phyloP scores from a whole-genome alignment of 2,113 vertebrate species.

The Vanacampus margaritifer region DNA sequence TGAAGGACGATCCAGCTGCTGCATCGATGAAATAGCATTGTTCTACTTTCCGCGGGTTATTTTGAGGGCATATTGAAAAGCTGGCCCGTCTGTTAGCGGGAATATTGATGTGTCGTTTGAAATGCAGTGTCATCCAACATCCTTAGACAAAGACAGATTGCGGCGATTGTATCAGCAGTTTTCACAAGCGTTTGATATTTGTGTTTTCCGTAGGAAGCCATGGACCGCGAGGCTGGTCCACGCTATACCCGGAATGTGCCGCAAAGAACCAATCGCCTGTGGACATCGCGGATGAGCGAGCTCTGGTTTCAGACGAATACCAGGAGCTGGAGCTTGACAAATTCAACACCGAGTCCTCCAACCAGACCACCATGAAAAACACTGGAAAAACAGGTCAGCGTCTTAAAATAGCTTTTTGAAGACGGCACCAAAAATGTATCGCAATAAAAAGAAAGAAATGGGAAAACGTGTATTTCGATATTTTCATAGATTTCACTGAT shows the following conservation, averaged over 20 bases:
- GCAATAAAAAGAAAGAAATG: neutral
- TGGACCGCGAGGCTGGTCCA: slow-evolving; percentile 87
- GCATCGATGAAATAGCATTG: slow-evolving; percentile 34
- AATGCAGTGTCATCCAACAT: slow-evolving; percentile 8
- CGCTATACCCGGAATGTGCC: slow-evolving; percentile 82
- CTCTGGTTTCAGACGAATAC: slow-evolving; percentile 80
- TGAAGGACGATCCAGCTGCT: slow-evolving; percentile 24
- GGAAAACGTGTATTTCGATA: neutral
- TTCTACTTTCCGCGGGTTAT: slow-evolving; percentile 20
- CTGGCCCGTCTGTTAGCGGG: slow-evolving; percentile 10
- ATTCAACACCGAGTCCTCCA: slow-evolving; percentile 88
- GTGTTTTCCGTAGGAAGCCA: slow-evolving; percentile 77
- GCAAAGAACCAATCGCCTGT: slow-evolving; percentile 90
- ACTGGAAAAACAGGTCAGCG: slow-evolving; percentile 94
- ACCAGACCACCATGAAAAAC: slow-evolving; percentile 99
- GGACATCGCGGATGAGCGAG: slow-evolving; percentile 82
- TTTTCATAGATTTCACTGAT: neutral
- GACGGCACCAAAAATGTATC: neutral
- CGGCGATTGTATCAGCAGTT: neutral
- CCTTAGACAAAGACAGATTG: slow-evolving; percentile 21
- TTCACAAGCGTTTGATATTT: slow-evolving; percentile 20
- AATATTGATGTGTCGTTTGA: slow-evolving; percentile 19
- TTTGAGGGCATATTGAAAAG: slow-evolving; percentile 13
- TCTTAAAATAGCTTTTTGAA: neutral
- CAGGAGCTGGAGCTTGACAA: slow-evolving; percentile 89